Base-by-base conservation (phyloP, 92 coral and sea anemone species). In the Hydrozoanthus gracilis region DNA sequence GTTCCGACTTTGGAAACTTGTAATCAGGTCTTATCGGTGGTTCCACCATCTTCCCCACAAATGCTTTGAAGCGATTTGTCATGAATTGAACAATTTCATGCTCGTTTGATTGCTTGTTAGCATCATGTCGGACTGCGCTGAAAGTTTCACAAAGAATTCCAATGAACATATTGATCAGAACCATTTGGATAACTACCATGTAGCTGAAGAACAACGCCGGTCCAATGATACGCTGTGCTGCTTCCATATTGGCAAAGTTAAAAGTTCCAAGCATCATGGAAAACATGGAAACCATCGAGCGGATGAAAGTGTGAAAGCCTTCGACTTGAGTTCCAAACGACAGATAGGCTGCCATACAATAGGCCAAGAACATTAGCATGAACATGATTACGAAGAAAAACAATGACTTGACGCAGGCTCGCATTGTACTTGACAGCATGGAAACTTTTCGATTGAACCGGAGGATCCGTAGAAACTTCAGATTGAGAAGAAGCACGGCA, bases 21-120 rank as follows among this genome's bases (percentile, higher is more conserved):
- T 96, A 96, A 56, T 91, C 92, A 6, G 98, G 98, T 44, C 92
- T 88, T 60, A 96, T 90, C 3, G 98, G 92, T 49, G 92, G 90
- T 71, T 89, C 90, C 0, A 87, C 92, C 48, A 89, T 88, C 52
- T 86, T 55, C 20, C 98, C 98, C 16, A 93, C 51, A 39, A 87
- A 91, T 5, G 95, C 88, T 60, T 91, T 91, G 35, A 96, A 58
- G 61, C 92, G 94, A 76, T 90, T 93, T 18, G 87, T 60, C 92
- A 96, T 94, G 87, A 94, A 96, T 14, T 95, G 93, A 17, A 95
- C 87, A 27, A 96, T 95, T 83, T 96, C 98, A 82, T 92, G 95
- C 16, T 96, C 98, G 85, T 95, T 96, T 13, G 95, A 89, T 54
- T 96, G 98, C 73, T 91, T 92, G 4, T 87, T 76, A 16, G 96